Evolutionary conservation across 2,797 vertebrate genomes (phyloP), one percentile per base, ranked within the genome.

Genomic region (Sebastes elongatus): DNA sequence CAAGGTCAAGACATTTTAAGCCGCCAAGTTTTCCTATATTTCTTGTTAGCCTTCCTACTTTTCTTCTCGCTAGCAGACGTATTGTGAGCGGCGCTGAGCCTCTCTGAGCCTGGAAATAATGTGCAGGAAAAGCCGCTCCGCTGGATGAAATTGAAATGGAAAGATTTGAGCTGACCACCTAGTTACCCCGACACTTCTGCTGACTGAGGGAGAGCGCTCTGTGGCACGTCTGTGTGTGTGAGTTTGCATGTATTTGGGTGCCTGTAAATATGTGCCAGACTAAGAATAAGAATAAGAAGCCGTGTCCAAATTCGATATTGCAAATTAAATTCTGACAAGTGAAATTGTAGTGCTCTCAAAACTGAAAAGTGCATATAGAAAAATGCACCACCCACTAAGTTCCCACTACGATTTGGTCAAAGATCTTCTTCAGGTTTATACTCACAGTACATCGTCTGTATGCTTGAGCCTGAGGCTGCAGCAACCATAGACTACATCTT

Each of bases 1-100:
- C 14, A 65, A 76, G 79, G 82, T 88, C 71, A 57, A 46, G 78
- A 83, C 82, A 83, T 86, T 73, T 72, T 46, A 84, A 89, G 66
- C 75, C 22, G 46, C 72, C 38, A 59, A 57, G 57, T 86, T 84
- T 80, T 69, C 68, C 46, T 30, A 53, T 46, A 80, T 86, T 61
- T 52, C 7, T 72, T 71, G 67, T 81, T 10, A 57, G 55, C 57
- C 77, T 72, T 27, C 8, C 25, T 33, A 3, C 67, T 59, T 55
- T 57, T 67, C 60, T 60, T 69, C 74, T 38, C 62, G 22, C 61
- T 20, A 25, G 68, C 56, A 77, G 69, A 64, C n/a, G 4, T 11
- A 10, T 46, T 30, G 9, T 10, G 68, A 83, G 73, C 38, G 10
- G 25, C 5, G 20, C 67, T 80, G 81, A 86, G 81, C 76, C 63